Base-by-base conservation (phyloP, 2,113 vertebrate species). In the Machaerirhynchus nigripectus region DNA sequence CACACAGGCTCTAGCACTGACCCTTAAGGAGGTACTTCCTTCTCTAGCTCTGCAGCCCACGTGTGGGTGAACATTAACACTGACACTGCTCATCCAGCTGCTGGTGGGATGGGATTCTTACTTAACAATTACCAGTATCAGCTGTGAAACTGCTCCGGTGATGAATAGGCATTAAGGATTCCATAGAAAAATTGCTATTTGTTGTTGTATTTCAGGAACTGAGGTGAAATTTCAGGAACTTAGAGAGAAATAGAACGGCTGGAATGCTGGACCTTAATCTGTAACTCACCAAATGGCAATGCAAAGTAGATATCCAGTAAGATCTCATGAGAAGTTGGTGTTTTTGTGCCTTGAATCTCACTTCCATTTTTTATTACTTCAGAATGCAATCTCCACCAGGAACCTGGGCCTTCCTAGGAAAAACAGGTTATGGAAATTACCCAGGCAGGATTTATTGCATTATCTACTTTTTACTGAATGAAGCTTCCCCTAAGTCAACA, bases 301-400 rank as follows among this genome's bases (percentile, higher is more conserved):
- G 89, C 96, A 91, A 97, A 97, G 91, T 96, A 97, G 77, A 96
- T 21, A 84, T 98, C 98, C 52, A 98, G 39, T 84, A 98, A 86
- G 84, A 97, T 89, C 80, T 97, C 80, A 75, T 97, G 94, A 21
- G 80, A 81, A n/a, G 96, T 97, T 60, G 97, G 89, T 64, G 90
- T 94, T 95, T 89, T 95, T 84, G 94, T 97, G 44, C 96, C 94
- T 93, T 94, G 90, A 84, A 97, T 95, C 65, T 98, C 97, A 87
- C 20, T 87, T 79, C 93, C 95, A 3, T 90, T 93, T 96, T 86
- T 94, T 71, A 97, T 63, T 59, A 97, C 55, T 94, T 97, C 94
- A 78, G 97, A 97, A 92, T 98, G 60, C 47, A 98, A 83, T 26
- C 91, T 96, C 97, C 97, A 97, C 98, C 97, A 97, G 53, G 79